Evolutionary conservation across 2,888 invertebrate species (phyloP).

Genomic region (Itoplectis maculator): DNA sequence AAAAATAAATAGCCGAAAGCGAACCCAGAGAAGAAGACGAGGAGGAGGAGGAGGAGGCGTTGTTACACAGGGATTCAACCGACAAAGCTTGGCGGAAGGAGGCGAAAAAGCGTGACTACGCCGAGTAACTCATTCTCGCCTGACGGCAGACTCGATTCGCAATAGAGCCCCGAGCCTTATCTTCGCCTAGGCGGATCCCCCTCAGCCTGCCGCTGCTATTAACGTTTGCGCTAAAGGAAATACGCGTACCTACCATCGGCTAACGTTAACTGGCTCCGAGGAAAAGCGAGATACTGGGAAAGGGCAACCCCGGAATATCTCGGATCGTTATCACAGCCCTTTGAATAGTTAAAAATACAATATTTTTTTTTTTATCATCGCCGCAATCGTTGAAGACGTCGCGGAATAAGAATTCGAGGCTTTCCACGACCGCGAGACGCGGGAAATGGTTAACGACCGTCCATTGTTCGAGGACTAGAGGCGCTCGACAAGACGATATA

Average conservation of each 20-base stretch:
- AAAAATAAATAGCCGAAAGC: neutral
- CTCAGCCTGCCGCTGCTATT: slow-evolving; percentile 46
- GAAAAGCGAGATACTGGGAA: slow-evolving; percentile 14
- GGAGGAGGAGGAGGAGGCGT: neutral
- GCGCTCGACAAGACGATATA: neutral
- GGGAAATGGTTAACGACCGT: slow-evolving; percentile 11
- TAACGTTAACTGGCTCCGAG: slow-evolving; percentile 27
- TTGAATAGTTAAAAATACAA: neutral
- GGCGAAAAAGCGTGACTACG: slow-evolving; percentile 50
- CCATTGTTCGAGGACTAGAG: slow-evolving; percentile 14
- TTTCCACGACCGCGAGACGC: neutral
- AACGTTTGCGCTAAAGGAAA: slow-evolving; percentile 45
- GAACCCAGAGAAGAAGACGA: neutral
- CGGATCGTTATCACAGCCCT: neutral
- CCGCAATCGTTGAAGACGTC: too few relatives aligned
- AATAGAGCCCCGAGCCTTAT: slow-evolving; percentile 48
- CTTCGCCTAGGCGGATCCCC: slow-evolving; percentile 34
- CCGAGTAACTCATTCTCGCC: slow-evolving; percentile 39
- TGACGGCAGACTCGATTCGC: slow-evolving; percentile 36
- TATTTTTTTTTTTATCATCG: neutral
- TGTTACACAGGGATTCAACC: too few relatives aligned
- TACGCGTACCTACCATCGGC: slow-evolving; percentile 49
- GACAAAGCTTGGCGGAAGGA: neutral
- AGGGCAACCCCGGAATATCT: neutral
- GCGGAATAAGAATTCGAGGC: neutral